Base-by-base conservation (phyloP, 1,140 invertebrate genomes). In the Acromyrmex charruanus region DNA sequence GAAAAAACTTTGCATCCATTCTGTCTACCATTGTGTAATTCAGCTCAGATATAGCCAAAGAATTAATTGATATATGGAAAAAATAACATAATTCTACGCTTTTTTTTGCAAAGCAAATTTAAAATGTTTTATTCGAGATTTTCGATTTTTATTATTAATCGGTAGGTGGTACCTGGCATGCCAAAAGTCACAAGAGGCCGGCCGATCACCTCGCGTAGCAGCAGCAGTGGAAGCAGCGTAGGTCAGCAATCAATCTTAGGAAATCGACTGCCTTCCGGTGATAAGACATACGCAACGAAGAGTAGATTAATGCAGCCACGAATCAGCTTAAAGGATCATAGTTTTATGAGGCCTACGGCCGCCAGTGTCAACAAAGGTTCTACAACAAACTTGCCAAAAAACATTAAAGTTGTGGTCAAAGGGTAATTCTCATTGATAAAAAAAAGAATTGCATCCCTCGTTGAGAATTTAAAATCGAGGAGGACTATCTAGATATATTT, bases 221-320 rank as follows among this genome's bases (percentile, higher is more conserved):
- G 96, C 71, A 97, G 96, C 72, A 97, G 96, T 91, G 97, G 97
- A 16, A 97, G 96, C 89, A 97, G 96, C 55, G 95, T 96, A n/a
- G 96, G 95, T n/a, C 94, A 95, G 12, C 92, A 90, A 65, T 77
- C 88, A 2, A 53, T 89, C 39, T 1, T 90, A 3, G 81, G 74
- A 31, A 89, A 80, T 87, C 93, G 77, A 63, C 75, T 44, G 77
- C n/a, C 16, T 44, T 85, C 65, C 63, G 88, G 81, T 35, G 89
- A 88, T 66, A 90, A 91, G 55, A 63, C 85, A 6, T 39, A 87
- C 1, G 53, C 77, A 9, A 14, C 87, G 1, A 93, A 92, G 85
- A 93, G 92, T 77, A 92, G 90, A 53, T 55, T 93, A 39, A 87
- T 93, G n/a, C 92, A 95, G 35, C 92, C 95, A 5, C 92, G 94